A percentile compares a stretch with the other conserved stretches of the same genome.
Evolutionary conservation across 2,113 vertebrate genomes (phyloP).

Genomic region (Myrmecobius fasciatus): DNA sequence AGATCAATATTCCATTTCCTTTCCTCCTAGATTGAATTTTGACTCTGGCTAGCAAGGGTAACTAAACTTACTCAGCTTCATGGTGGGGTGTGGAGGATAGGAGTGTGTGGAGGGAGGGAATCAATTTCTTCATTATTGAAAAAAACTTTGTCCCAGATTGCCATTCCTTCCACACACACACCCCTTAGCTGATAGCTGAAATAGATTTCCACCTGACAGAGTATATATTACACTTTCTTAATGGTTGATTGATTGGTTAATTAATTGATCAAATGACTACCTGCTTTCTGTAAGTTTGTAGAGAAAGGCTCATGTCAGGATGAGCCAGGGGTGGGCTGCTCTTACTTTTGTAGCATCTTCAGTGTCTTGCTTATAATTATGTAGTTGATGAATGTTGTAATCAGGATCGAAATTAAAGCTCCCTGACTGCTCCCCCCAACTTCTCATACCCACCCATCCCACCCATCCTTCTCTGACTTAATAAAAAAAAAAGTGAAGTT

Average conservation of each 20-base stretch:
- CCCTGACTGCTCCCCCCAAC: neutral
- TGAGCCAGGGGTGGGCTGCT: neutral
- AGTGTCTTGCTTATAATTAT: neutral
- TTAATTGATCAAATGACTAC: neutral
- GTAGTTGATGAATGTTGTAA: neutral
- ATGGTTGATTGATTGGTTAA: neutral
- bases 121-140: neutral
- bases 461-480: neutral
- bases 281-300: neutral
- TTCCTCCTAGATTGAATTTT: neutral
- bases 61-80: neutral
- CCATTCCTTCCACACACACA: no score
- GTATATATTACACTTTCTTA: neutral
- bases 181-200: neutral
- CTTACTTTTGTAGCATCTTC: neutral
- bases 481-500: neutral
- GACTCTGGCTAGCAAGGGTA: neutral
- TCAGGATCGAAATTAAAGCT: neutral
- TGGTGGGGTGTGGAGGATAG: no score
- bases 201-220: neutral
- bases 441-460: neutral
- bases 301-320: neutral
- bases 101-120: neutral
- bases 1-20: neutral
- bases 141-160: neutral